These are phyloP conservation scores for Triplophysa tibetana DNA, from an alignment of 2,113 vertebrate genomes.

Conservation along the genomic window DNA sequence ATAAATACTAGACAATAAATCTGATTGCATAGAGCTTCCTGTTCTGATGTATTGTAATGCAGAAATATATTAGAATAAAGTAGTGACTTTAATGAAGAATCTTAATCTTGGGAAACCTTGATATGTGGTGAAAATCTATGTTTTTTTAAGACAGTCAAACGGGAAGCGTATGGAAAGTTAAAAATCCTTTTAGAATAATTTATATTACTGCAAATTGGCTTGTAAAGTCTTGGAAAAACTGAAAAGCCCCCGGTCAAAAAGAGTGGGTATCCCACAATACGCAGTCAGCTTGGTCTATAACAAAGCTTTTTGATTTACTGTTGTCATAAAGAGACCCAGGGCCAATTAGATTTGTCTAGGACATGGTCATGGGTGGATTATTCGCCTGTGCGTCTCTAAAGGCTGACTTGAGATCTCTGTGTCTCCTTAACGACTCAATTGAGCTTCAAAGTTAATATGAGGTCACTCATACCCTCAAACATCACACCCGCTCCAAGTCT, in stretches of 20 bases:
- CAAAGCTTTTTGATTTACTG: constrained; percentile 72
- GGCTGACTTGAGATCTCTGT: constrained; percentile 52
- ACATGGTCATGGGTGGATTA: constrained; percentile 57
- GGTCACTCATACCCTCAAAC: constrained; percentile 51
- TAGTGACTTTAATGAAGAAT: too few species aligned
- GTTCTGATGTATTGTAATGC: too few species aligned
- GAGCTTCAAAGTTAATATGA: constrained; percentile 62
- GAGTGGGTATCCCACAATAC: neutral
- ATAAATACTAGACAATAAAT: neutral
- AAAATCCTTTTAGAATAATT: too few species aligned
- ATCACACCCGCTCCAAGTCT: constrained; percentile 25
- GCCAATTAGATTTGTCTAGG: constrained; percentile 68
- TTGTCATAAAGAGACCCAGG: constrained; percentile 67
- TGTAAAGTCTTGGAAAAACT: neutral
- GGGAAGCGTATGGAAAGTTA: too few species aligned
- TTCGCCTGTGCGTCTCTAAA: constrained; percentile 58
- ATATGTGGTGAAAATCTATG: too few species aligned
- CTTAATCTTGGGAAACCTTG: too few species aligned
- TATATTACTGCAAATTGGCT: neutral
- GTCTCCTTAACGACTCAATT: constrained; percentile 45
- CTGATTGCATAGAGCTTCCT: too few species aligned
- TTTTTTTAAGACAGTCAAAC: too few species aligned
- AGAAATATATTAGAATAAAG: too few species aligned
- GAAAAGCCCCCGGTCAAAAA: neutral
- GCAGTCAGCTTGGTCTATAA: constrained; percentile 44